Base-by-base conservation (phyloP, 2,888 invertebrate genomes). In the Germaria angustata region DNA sequence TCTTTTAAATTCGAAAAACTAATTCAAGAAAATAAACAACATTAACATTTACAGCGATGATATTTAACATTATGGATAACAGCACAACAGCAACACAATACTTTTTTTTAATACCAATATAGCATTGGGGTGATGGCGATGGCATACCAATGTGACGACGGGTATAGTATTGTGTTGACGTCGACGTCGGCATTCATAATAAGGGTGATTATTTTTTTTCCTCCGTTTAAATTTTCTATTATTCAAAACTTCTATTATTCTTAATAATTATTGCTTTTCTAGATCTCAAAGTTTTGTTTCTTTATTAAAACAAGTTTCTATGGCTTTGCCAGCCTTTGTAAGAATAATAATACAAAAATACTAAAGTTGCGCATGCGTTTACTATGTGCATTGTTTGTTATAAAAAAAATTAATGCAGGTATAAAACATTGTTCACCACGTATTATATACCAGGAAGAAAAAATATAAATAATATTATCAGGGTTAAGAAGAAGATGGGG, bases 221-320 rank as follows among this genome's bases (percentile, higher is more conserved):
- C 46, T 55, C 55, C 55, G 17, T 32, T 46, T n/a, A 24, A 65
- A 66, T 55, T 65, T 57, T 57, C 65, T 75, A 75, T 66, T 57
- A 66, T 65, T 75, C 36, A 44, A 65, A 75, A 75, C 53, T 75
- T 75, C 53, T 75, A 65, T 75, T 75, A 75, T 55, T 75, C 57
- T 75, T 75, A 55, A 75, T 75, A 46, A 65, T 66, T 66, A 75
- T 65, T 28, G 36, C 17, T 55, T 65, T 55, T 46, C 24, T 44
- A 28, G 28, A 51, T 61, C 28, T 22, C n/a, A 51, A 53, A 53
- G 53, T 53, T 39, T 41, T 49, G 9, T 65, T 20, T 36, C n/a
- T 28, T n/a, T 22, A 15, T 15, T 46, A 17, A 46, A 75, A 57
- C 65, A 75, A 57, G 65, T 66, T 75, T 53, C 28, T 44, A 65